Evolutionary conservation across 2,113 vertebrate species (phyloP).

Genomic region (Anhinga rufa): DNA sequence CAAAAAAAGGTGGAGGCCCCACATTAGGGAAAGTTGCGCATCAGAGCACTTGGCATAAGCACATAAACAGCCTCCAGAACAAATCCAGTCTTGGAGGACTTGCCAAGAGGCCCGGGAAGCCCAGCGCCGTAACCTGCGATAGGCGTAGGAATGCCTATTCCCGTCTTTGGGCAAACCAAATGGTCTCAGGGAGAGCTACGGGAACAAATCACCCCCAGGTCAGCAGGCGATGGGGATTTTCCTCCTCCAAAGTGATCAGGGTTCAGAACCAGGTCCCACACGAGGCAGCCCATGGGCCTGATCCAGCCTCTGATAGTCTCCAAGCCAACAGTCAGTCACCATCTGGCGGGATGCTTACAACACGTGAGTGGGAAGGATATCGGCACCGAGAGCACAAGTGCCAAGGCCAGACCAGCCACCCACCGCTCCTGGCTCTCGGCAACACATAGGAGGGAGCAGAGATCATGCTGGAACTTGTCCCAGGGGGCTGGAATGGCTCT

Average conservation of each 20-base stretch:
- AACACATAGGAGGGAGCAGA: background rate
- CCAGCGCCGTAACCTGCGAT: rapidly evolving
- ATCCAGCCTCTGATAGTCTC: background rate
- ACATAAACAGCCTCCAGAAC: rapidly evolving
- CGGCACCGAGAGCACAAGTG: background rate
- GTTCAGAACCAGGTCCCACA: background rate
- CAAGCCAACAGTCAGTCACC: background rate
- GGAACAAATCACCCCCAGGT: background rate
- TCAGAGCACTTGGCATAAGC: background rate
- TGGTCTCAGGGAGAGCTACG: rapidly evolving
- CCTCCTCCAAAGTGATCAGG: background rate
- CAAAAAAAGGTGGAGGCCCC: background rate
- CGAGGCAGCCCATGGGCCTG: background rate
- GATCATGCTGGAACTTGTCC: background rate
- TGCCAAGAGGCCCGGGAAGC: background rate
- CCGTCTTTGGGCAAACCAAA: background rate
- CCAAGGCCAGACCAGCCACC: background rate
- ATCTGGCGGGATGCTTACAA: background rate
- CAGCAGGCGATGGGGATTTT: background rate
- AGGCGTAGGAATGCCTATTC: background rate
- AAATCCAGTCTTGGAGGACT: background rate
- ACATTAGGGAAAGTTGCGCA: rapidly evolving
- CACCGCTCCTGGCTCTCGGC: background rate
- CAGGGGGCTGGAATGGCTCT: background rate
- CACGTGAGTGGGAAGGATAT: background rate